Conservation (phyloP, 2,113 vertebrate species). For the Nothoprocta perdicaria region DNA sequence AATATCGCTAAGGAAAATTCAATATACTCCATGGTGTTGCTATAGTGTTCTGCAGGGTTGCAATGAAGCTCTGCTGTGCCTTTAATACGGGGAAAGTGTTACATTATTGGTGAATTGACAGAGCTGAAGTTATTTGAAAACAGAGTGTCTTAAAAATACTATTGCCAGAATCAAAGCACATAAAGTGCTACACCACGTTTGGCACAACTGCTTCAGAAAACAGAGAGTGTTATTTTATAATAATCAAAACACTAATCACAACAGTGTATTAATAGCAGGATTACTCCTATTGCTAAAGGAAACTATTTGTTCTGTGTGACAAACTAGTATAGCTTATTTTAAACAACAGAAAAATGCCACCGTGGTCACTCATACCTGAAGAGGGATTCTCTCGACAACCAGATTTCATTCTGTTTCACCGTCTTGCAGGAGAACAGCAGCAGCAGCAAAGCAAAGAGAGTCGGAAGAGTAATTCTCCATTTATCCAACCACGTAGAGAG, state of each 20-base stretch:
- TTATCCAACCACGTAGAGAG: slow-evolving; percentile 83
- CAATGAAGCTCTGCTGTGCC: neutral
- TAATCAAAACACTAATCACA: slow-evolving; percentile 8
- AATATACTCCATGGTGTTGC: neutral
- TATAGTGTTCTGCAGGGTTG: neutral
- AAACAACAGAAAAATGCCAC: neutral
- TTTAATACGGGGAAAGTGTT: neutral
- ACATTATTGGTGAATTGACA: neutral
- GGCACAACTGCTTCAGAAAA: neutral
- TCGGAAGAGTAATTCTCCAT: slow-evolving; percentile 81
- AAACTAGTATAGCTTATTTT: neutral
- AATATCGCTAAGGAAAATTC: slow-evolving; percentile 25
- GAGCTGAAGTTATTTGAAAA: neutral
- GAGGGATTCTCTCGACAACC: slow-evolving; percentile 93
- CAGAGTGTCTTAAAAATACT: neutral
- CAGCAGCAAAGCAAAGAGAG: slow-evolving; percentile 83
- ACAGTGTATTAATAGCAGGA: neutral
- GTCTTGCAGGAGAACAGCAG: slow-evolving; percentile 96
- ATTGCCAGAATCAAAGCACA: neutral
- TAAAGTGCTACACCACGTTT: neutral
- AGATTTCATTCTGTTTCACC: slow-evolving; percentile 92
- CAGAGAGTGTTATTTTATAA: neutral
- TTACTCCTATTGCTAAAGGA: neutral
- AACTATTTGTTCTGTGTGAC: neutral
- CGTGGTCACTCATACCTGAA: slow-evolving; percentile 83